Base-by-base conservation (phyloP, 2,888 invertebrate species). In the Cabera pusaria region DNA sequence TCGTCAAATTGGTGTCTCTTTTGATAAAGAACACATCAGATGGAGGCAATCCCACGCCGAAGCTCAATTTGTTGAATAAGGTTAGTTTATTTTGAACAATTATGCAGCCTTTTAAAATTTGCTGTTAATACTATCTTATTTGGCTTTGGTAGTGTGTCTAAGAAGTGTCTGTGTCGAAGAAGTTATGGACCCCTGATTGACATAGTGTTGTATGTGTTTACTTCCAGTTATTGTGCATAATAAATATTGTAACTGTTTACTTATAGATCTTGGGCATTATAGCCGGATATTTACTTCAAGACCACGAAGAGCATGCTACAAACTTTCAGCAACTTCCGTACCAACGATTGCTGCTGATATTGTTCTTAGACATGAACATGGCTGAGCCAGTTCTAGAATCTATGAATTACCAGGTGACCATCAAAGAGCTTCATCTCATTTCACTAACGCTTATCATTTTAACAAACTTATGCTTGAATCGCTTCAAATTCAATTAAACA, bases 291-390 rank as follows among this genome's bases (percentile, higher is more conserved):
- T 87, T 99, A 42, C 89, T 98, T 34, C 97, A 98, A 82, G 99
- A 99, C 75, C 99, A 99, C 61, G 99, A 99, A 52, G 93, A 96
- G 50, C 94, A 97, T 26, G 93, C 93, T 38, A 91, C 93, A 0
- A 96, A 96, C 48, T 99, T 99, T 88, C 98, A 99, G 70, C 98
- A 99, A 81, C 89, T 99, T 64, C 98, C 99, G 1, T 99, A 99
- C 82, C 98, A 99, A 75, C 93, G 99, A 28, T 95, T 99, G 49
- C 94, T 99, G 63, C 95, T 99, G 46, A 97, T 98, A 92, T 91
- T 99, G 23, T 99, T 99, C 84, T 92, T 98, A 46, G 99, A 99
- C 71, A 91, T 99, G 68, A 98, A 97, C 72, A 94, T 96, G 50
- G 96, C 97, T 0, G 98, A 98, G 71, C 95, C 96, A 0, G 95